A percentile compares a stretch with the other conserved stretches of the same genome.
phyloP scores from a whole-genome alignment of 2,888 invertebrate species.

The Ditula angustiorana region DNA sequence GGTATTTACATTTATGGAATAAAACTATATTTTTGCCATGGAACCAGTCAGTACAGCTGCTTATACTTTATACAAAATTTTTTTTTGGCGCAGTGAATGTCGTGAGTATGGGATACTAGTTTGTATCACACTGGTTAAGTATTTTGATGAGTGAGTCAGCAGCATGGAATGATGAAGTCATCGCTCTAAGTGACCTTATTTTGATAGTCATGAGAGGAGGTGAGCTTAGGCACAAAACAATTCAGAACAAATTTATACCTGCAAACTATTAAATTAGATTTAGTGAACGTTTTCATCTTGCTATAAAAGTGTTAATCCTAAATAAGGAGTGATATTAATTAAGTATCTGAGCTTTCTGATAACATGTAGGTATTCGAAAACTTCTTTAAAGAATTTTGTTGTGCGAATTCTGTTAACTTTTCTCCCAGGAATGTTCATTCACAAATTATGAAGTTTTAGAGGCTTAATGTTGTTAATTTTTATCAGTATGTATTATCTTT shows the following conservation, averaged over 20 bases:
- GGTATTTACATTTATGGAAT: too few relatives aligned
- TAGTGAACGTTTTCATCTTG: too few relatives aligned
- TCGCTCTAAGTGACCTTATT: conserved; percentile 51
- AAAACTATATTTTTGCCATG: too few relatives aligned
- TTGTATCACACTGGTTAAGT: conserved; percentile 11
- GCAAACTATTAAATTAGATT: background rate
- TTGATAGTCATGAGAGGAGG: conserved; percentile 49
- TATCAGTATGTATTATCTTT: conserved; percentile 30
- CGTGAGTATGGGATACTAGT: background rate
- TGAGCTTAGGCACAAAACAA: conserved; percentile 13
- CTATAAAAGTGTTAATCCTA: conserved; percentile 16
- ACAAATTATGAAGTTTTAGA: conserved; percentile 29
- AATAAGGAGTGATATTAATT: conserved; percentile 33
- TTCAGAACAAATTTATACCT: conserved; percentile 3
- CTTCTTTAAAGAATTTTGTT: conserved; percentile 15
- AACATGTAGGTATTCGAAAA: conserved; percentile 4
- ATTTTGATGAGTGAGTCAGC: conserved; percentile 37
- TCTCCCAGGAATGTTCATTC: conserved; percentile 23
- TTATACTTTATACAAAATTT: background rate
- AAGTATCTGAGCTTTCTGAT: conserved; percentile 16
- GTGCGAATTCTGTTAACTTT: conserved; percentile 9
- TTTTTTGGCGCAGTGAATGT: conserved; percentile 2
- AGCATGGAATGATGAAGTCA: conserved; percentile 37
- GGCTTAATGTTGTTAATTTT: conserved; percentile 37
- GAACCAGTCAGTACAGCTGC: too few relatives aligned